phyloP scores from a whole-genome alignment of 64 coral and sea anemone species.

The Montipora sp. region DNA sequence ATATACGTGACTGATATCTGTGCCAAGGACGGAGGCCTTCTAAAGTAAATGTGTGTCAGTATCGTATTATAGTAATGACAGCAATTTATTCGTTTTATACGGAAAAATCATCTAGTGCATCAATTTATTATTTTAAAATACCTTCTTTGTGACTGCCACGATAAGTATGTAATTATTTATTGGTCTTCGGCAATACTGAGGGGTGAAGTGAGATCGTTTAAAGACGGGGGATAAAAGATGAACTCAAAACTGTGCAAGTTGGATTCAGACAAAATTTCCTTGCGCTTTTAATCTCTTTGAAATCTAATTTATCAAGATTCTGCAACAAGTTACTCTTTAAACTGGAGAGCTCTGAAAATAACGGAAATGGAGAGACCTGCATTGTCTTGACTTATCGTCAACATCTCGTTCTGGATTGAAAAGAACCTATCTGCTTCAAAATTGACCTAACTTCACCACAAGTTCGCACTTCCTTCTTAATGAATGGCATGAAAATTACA shows the following conservation, averaged over 20 bases:
- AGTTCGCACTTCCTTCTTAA: too few species aligned
- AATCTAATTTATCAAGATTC: too few species aligned
- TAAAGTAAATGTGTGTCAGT: constrained; percentile 25
- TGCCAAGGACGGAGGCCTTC: not conserved
- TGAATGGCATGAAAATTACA: too few species aligned
- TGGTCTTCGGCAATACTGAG: constrained; percentile 38
- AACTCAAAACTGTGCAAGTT: not conserved
- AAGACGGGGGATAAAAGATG: not conserved
- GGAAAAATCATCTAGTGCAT: constrained; percentile 30
- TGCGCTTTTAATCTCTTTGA: not conserved
- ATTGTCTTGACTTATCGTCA: too few species aligned
- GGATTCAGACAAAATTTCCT: not conserved
- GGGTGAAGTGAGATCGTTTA: not conserved
- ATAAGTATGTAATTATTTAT: constrained; percentile 59
- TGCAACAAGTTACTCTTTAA: too few species aligned
- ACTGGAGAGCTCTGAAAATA: too few species aligned
- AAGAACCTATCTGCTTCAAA: too few species aligned
- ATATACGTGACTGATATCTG: constrained; percentile 12
- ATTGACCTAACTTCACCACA: too few species aligned
- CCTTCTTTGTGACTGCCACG: constrained; percentile 7
- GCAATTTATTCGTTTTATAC: constrained; percentile 26
- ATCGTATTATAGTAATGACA: constrained; percentile 25
- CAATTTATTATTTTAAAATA: constrained; percentile 50
- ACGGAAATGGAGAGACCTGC: too few species aligned
- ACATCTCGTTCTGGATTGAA: too few species aligned